Evolutionary conservation across 2,888 invertebrate genomes (phyloP).

Genomic region (Caenorhabditis sp.): DNA sequence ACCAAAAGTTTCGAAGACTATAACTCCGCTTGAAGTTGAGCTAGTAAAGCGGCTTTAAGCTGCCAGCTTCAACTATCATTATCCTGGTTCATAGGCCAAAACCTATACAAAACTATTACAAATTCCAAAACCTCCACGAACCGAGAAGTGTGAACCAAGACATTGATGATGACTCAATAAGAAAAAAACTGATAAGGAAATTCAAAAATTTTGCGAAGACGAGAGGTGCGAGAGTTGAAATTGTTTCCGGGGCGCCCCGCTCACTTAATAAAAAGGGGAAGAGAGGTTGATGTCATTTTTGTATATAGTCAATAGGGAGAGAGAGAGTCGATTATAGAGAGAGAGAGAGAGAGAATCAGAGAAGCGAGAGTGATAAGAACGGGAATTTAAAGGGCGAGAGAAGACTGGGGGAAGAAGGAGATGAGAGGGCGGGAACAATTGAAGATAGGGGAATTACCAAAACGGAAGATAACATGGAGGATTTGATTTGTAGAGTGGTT

Average conservation of each 20-base stretch:
- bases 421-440: too few relatives aligned
- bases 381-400: conserved; percentile 9
- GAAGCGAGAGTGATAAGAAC: conserved; percentile 30
- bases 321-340: conserved; percentile 13
- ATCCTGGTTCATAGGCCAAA: too few relatives aligned
- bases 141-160: not conserved
- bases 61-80: too few relatives aligned
- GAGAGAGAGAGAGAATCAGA: not conserved
- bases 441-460: not conserved
- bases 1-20: too few relatives aligned
- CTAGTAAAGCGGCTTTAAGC: too few relatives aligned
- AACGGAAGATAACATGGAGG: too few relatives aligned
- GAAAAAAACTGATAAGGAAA: not conserved
- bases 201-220: not conserved
- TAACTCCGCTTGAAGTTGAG: too few relatives aligned
- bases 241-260: conserved; percentile 24
- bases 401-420: too few relatives aligned
- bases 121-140: not conserved
- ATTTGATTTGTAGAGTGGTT: too few relatives aligned
- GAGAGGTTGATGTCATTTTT: conserved; percentile 24
- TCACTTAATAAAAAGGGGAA: not conserved
- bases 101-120: too few relatives aligned
- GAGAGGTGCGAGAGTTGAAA: not conserved
- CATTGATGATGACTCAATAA: too few relatives aligned
- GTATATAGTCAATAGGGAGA: conserved; percentile 20